phyloP scores from a whole-genome alignment of 2,113 vertebrate species.

The Amazona guildingii region DNA sequence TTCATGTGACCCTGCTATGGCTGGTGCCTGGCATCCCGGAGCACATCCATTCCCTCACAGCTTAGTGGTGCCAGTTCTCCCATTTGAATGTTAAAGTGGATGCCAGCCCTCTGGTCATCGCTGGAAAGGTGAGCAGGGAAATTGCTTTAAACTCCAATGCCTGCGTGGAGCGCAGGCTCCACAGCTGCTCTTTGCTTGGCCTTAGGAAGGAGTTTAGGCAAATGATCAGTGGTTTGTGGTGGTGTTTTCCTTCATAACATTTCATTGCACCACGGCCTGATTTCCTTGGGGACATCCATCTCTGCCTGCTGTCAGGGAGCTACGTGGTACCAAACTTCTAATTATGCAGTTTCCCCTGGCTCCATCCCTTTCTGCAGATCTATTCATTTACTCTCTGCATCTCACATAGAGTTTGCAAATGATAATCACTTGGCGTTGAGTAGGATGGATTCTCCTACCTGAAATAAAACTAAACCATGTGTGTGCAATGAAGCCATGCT shows the following conservation, averaged over 20 bases:
- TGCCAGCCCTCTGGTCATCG: background rate
- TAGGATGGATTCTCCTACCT: background rate
- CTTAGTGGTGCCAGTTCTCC: background rate
- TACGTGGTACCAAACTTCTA: background rate
- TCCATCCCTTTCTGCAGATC: background rate
- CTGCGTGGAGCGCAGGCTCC: accelerated
- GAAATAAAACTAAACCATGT: background rate
- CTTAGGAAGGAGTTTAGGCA: background rate
- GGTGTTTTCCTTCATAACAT: background rate
- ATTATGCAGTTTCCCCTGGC: background rate
- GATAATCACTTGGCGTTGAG: background rate
- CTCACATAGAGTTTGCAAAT: background rate
- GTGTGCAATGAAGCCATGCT: background rate
- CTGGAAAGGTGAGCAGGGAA: background rate
- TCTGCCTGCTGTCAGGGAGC: background rate
- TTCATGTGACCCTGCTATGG: conserved; percentile 31
- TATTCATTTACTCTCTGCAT: background rate
- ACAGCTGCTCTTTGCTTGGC: background rate
- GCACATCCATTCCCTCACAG: background rate
- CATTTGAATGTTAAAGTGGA: background rate
- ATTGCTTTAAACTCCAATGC: background rate
- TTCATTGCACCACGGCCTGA: background rate
- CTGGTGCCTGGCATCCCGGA: conserved; percentile 26
- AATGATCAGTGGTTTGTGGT: background rate
- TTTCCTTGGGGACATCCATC: background rate